Conservation (phyloP, 2,888 invertebrate genomes). For the Eutolmus rufibarbis region DNA sequence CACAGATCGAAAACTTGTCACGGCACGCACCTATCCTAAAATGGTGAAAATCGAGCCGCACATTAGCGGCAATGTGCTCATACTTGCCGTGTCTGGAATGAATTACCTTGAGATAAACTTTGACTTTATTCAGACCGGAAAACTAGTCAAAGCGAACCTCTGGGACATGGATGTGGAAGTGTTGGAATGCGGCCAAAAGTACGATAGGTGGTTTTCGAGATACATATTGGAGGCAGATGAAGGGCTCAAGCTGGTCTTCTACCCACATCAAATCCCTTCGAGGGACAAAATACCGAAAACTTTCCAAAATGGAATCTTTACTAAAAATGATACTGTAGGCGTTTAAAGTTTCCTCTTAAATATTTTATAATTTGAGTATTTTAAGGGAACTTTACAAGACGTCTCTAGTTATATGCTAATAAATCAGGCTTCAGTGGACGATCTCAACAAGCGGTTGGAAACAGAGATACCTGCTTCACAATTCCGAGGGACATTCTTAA, state of each 20-base stretch:
- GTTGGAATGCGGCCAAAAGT: constrained; percentile 76
- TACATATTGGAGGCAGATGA: constrained; percentile 60
- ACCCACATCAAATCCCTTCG: constrained; percentile 64
- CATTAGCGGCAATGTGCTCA: constrained; percentile 63
- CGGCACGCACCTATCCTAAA: constrained; percentile 34
- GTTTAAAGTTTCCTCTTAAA: neutral
- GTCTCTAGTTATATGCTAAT: constrained; percentile 73
- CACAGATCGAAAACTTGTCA: constrained; percentile 7
- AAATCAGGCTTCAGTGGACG: constrained; percentile 71
- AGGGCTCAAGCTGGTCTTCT: constrained; percentile 69
- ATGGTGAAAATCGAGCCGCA: constrained; percentile 41
- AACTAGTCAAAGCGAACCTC: constrained; percentile 63
- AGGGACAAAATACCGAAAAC: constrained; percentile 50
- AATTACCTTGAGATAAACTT: constrained; percentile 66
- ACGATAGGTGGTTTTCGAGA: constrained; percentile 76
- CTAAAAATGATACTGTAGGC: constrained; percentile 49
- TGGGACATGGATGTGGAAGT: constrained; percentile 69
- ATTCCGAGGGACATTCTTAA: constrained; percentile 76
- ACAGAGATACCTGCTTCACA: constrained; percentile 65
- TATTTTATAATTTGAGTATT: neutral
- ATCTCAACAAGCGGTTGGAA: constrained; percentile 69
- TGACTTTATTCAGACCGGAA: constrained; percentile 45
- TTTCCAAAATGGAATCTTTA: constrained; percentile 52
- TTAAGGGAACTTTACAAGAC: constrained; percentile 71
- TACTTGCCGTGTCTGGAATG: constrained; percentile 67